These are phyloP conservation scores for Silurus aristotelis DNA, from an alignment of 2,797 vertebrate genomes.

Conservation along the genomic window DNA sequence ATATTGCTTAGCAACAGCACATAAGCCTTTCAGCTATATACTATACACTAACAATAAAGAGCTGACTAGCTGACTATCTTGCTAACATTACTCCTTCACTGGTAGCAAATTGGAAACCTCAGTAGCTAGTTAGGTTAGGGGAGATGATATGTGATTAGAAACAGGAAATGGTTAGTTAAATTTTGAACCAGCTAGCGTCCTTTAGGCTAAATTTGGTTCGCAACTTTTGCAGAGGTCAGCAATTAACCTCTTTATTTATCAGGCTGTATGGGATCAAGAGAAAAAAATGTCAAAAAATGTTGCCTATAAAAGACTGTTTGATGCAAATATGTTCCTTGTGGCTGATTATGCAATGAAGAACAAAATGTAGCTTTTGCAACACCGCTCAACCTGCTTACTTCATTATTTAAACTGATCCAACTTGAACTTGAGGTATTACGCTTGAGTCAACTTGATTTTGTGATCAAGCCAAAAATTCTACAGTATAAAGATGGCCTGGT, in stretches of 20 bases:
- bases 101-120: background rate
- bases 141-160: background rate
- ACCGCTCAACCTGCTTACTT: background rate
- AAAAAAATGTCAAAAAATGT: no score
- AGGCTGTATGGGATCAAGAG: no score
- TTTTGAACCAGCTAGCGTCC: background rate
- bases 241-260: no score
- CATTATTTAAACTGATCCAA: background rate
- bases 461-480: background rate
- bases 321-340: background rate
- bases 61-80: background rate
- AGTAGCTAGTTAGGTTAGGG: background rate
- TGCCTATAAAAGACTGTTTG: background rate
- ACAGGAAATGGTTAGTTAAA: background rate
- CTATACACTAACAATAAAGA: background rate
- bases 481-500: background rate
- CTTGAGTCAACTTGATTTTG: background rate
- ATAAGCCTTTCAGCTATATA: background rate
- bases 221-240: no score
- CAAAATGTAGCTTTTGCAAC: background rate
- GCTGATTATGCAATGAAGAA: background rate
- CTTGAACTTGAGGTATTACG: background rate
- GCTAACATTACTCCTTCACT: background rate
- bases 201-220: no score
- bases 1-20: background rate